Evolutionary conservation across 2,888 invertebrate species (phyloP).

Genomic region (Tipula vernalis): DNA sequence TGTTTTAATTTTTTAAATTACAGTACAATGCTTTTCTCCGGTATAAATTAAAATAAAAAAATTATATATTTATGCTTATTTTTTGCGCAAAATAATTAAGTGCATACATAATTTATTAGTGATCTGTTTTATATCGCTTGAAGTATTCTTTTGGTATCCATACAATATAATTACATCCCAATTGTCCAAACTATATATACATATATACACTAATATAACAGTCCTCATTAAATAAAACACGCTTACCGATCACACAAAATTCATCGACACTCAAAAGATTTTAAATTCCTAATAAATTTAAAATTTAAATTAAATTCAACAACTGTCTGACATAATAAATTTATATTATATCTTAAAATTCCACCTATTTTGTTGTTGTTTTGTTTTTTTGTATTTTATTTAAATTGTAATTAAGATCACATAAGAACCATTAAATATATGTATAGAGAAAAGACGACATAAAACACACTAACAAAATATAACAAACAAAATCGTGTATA

Average conservation of each 20-base stretch:
- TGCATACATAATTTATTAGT: neutral
- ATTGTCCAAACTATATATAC: no score
- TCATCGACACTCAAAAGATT: neutral
- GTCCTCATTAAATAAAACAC: neutral
- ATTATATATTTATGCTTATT: neutral
- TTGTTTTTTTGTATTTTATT: neutral
- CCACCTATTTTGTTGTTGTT: neutral
- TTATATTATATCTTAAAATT: neutral
- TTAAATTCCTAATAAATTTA: neutral
- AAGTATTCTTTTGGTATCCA: neutral
- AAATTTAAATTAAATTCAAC: conserved; percentile 4
- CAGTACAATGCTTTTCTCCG: neutral
- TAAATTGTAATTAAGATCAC: conserved; percentile 4
- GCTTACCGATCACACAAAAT: neutral
- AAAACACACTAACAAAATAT: neutral
- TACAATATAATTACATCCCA: no score
- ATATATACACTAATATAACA: neutral
- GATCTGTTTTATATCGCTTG: neutral
- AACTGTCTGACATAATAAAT: neutral
- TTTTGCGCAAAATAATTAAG: neutral
- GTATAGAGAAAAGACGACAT: neutral
- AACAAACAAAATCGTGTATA: neutral
- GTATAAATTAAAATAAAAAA: neutral
- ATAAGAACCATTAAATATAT: neutral
- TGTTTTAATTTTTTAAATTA: neutral